These are phyloP conservation scores for Dicaeum eximium DNA, from an alignment of 2,113 vertebrate species.

Conservation along the genomic window DNA sequence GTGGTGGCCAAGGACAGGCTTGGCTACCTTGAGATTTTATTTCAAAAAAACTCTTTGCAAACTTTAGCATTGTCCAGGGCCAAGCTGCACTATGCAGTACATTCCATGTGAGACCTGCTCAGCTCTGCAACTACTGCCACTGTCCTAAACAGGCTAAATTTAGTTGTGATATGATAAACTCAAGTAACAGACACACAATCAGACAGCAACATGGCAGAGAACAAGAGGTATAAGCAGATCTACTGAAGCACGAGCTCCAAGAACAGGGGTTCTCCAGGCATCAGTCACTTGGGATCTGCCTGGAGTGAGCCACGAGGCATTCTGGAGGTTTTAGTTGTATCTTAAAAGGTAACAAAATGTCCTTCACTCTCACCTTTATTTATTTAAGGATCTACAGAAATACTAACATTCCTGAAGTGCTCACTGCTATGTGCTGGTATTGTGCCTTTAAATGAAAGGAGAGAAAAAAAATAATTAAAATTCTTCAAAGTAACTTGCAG, in stretches of 20 bases:
- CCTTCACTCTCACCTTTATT: not conserved
- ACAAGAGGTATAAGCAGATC: not conserved
- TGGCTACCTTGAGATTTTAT: not conserved
- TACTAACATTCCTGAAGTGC: not conserved
- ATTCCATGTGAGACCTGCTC: not conserved
- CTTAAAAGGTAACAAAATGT: not conserved
- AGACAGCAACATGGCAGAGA: not conserved
- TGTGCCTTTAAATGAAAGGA: not conserved
- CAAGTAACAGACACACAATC: not conserved
- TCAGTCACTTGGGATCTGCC: not conserved
- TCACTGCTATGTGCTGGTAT: not conserved
- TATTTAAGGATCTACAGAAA: not conserved
- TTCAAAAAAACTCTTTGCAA: not conserved
- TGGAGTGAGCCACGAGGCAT: not conserved
- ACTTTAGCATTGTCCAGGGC: not conserved
- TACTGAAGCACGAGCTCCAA: not conserved
- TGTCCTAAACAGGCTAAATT: not conserved
- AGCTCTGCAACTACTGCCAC: not conserved
- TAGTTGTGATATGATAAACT: not conserved
- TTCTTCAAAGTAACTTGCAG: not conserved
- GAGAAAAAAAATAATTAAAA: conserved; percentile 3
- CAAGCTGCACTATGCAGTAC: not conserved
- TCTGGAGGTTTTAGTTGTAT: not conserved
- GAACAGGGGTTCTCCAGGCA: not conserved
- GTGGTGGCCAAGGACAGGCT: not conserved